Evolutionary conservation across 2,888 invertebrate genomes (phyloP).

Genomic region (Pterostichus madidus): DNA sequence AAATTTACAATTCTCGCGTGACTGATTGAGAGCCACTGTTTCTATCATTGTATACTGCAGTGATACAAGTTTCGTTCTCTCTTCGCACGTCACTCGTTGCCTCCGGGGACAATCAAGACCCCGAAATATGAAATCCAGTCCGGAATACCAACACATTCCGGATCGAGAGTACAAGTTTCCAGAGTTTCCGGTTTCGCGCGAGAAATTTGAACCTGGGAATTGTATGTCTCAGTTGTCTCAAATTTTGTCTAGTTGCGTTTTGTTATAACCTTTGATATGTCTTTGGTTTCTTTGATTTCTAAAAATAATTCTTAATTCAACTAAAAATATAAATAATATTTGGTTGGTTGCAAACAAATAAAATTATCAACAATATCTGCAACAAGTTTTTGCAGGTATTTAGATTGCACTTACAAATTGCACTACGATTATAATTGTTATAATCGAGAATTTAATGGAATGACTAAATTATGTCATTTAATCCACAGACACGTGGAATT

Average conservation of each 20-base stretch:
- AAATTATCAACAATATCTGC: constrained; percentile 1
- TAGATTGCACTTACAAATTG: constrained; percentile 37
- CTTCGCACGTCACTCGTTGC: background rate
- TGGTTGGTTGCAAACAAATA: constrained; percentile 3
- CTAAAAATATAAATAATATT: constrained; percentile 19
- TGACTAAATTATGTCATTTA: background rate
- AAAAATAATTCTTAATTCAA: background rate
- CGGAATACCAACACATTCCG: constrained; percentile 51
- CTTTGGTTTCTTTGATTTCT: background rate
- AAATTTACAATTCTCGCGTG: no score
- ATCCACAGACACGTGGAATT: background rate
- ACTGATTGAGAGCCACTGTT: no score
- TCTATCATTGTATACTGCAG: no score
- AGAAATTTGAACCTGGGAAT: constrained; percentile 1
- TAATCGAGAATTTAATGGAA: constrained; percentile 32
- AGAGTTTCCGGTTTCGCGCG: constrained; percentile 20
- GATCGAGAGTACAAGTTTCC: no score
- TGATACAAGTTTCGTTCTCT: no score
- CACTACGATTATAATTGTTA: constrained; percentile 8
- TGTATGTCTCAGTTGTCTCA: background rate
- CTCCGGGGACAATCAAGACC: constrained; percentile 70
- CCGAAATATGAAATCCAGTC: constrained; percentile 69
- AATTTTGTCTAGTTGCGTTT: constrained; percentile 24
- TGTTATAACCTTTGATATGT: constrained; percentile 27
- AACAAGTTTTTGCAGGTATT: background rate